Conservation (phyloP, 1,140 invertebrate genomes). For the Elymnias hypermnestra region DNA sequence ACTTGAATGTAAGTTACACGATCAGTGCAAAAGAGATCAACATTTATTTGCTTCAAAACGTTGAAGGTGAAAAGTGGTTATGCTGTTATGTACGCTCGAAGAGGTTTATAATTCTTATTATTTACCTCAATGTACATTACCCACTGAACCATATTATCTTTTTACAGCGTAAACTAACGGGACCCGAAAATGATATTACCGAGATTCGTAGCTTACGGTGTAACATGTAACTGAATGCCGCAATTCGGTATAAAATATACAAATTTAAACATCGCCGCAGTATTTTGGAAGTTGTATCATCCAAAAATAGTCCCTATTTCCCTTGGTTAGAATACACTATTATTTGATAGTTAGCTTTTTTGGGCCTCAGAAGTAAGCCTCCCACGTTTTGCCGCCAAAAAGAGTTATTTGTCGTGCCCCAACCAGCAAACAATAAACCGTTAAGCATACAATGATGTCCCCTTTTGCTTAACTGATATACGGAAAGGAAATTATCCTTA, state of each 20-base stretch:
- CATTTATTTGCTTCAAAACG: too few relatives aligned
- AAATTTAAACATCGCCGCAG: conserved; percentile 20
- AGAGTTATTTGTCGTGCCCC: conserved; percentile 60
- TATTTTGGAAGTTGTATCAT: neutral
- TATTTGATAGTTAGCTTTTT: neutral
- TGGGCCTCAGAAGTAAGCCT: conserved; percentile 35
- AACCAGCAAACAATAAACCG: conserved; percentile 55
- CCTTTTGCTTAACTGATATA: conserved; percentile 39
- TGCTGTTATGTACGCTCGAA: too few relatives aligned
- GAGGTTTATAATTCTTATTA: too few relatives aligned
- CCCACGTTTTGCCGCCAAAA: conserved; percentile 54
- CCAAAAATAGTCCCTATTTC: neutral
- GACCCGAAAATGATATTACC: conserved; percentile 28
- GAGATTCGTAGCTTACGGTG: conserved; percentile 30
- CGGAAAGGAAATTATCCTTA: conserved; percentile 15
- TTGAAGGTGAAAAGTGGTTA: too few relatives aligned
- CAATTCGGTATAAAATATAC: conserved; percentile 38
- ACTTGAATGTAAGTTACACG: too few relatives aligned
- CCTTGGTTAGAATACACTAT: neutral
- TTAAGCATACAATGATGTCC: conserved; percentile 55
- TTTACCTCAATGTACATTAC: too few relatives aligned
- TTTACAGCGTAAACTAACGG: conserved; percentile 29
- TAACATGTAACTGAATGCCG: conserved; percentile 51
- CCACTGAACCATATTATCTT: neutral
- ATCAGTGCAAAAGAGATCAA: too few relatives aligned